Base-by-base conservation (phyloP, 2,888 invertebrate genomes). In the Polyploca ridens region DNA sequence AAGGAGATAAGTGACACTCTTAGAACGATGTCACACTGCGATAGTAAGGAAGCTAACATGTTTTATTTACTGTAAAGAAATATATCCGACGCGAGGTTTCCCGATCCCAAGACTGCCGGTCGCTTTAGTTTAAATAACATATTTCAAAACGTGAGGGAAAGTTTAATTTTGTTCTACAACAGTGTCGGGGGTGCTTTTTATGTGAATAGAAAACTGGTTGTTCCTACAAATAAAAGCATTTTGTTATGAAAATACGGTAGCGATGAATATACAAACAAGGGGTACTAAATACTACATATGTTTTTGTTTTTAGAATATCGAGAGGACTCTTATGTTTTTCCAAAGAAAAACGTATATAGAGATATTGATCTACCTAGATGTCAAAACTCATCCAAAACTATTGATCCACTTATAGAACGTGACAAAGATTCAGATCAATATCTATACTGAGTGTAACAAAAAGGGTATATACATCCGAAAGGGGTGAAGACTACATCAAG, bases 1-100 rank as follows among this genome's bases (percentile, higher is more conserved):
- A 81, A 82, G 68, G 69, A 76, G 72, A 80, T 76, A 74, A 64
- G 66, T 75, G 72, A 69, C 69, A 69, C 60, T 38, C 14, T 64
- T 57, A 62, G 67, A 46, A n/a, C n/a, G 46, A 46, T 46, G n/a
- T 46, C 46, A 46, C 46, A 46, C n/a, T n/a, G 46, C n/a, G 46
- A 46, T n/a, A 46, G 46, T n/a, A 46, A n/a, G 46, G 14, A n/a
- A 46, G 46, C 46, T 46, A 46, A 46, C 46, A n/a, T 46, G 46
- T n/a, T 46, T 46, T 46, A 46, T 46, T n/a, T 46, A 46, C 46
- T n/a, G 46, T 14, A 46, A 46, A 46, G 46, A 46, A 46, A 46
- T n/a, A 46, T n/a, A 46, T n/a, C 46, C 46, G 44, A n/a, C 6
- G n/a, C n/a, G n/a, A n/a, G 13, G 46, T 46, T 46, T 46, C n/a